Conservation (phyloP, 2,797 vertebrate species). For the Australoheros facetus region DNA sequence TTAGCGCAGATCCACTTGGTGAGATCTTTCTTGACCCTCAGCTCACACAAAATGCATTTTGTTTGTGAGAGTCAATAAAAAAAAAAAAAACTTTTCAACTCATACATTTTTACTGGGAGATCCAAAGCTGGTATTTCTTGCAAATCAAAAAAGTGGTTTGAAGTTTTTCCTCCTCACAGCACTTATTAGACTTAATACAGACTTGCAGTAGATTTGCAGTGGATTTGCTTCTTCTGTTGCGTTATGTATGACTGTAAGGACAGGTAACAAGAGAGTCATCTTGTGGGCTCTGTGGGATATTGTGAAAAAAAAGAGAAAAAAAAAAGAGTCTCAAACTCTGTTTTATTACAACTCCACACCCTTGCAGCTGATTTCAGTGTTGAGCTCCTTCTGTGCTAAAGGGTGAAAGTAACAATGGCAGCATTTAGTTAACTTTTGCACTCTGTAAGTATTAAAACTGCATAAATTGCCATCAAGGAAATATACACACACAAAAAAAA, state of each 20-base stretch:
- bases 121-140: not conserved
- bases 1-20: constrained; percentile 75
- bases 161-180: too few relatives aligned
- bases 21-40: constrained; percentile 61
- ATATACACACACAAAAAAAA: not conserved
- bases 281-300: constrained; percentile 11
- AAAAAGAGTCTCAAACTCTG: not conserved
- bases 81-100: accelerated
- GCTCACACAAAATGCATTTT: constrained; percentile 18
- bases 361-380: not conserved
- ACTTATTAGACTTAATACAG: not conserved
- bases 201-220: not conserved
- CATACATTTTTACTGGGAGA: accelerated
- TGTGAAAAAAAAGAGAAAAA: not conserved
- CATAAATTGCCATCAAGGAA: not conserved
- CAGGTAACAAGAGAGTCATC: not conserved
- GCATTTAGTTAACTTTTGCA: not conserved
- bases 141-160: not conserved
- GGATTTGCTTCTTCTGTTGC: not conserved
- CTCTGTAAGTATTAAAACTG: not conserved
- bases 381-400: not conserved
- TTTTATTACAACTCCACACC: not conserved
- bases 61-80: not conserved
- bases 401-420: not conserved
- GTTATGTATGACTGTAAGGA: not conserved